Percentiles rank a stretch among this genome's conserved stretches.
phyloP scores from a whole-genome alignment of 1,140 invertebrate genomes.

The Pachyrhynchus sulphureomaculatus region DNA sequence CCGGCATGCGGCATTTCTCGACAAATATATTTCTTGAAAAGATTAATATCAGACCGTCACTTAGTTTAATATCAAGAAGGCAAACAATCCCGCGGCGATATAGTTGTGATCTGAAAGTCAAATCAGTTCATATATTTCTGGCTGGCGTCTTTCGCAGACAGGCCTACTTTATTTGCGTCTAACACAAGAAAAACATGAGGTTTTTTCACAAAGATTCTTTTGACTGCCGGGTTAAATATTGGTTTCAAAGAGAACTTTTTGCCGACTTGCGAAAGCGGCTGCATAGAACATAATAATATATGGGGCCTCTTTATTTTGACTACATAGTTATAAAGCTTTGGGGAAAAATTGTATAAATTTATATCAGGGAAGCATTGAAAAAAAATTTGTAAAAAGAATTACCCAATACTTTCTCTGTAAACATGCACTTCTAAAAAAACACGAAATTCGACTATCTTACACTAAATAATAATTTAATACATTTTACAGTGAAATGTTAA shows the following conservation, averaged over 20 bases:
- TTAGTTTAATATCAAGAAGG: constrained; percentile 39
- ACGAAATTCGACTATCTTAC: no score
- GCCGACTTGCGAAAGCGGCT: neutral
- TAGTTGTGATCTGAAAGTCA: constrained; percentile 42
- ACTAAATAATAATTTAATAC: no score
- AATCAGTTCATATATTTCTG: constrained; percentile 41
- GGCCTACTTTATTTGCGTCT: constrained; percentile 38
- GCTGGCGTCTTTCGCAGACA: constrained; percentile 37
- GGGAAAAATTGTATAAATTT: no score
- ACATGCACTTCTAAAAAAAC: no score
- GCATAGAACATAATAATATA: neutral
- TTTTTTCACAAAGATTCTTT: constrained; percentile 17
- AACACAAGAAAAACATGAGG: constrained; percentile 33
- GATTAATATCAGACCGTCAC: constrained; percentile 36
- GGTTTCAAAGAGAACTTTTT: constrained; percentile 14
- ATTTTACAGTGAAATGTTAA: no score
- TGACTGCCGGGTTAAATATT: constrained; percentile 26
- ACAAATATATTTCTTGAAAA: constrained; percentile 33
- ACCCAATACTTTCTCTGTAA: no score
- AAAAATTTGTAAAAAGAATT: no score
- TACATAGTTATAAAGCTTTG: no score
- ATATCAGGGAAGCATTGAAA: no score
- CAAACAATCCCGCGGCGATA: constrained; percentile 38
- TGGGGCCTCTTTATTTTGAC: neutral
- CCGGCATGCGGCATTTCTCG: constrained; percentile 19